phyloP scores from a whole-genome alignment of 2,888 invertebrate genomes.

The Amphipyra berbera region DNA sequence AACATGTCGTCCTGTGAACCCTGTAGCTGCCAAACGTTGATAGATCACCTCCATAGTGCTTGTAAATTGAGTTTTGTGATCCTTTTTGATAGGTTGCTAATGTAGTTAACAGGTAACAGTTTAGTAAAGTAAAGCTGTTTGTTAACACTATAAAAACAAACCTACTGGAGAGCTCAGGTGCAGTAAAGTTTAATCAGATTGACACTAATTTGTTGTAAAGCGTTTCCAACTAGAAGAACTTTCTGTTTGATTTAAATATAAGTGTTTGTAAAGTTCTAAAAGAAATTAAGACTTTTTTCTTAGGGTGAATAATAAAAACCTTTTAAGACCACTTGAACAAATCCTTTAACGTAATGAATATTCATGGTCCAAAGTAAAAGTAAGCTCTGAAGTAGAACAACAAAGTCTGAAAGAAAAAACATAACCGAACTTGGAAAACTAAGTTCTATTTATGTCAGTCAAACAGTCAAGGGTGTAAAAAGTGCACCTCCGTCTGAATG shows the following conservation, averaged over 20 bases:
- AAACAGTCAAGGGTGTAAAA: constrained; percentile 62
- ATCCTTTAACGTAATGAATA: constrained; percentile 45
- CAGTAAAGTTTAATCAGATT: constrained; percentile 37
- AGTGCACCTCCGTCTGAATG: constrained; percentile 66
- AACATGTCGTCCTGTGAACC: constrained; percentile 47
- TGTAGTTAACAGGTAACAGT: constrained; percentile 12
- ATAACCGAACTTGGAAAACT: constrained; percentile 40
- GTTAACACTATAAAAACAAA: constrained; percentile 26
- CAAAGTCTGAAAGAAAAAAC: neutral
- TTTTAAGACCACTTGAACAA: constrained; percentile 29
- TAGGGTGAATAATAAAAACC: constrained; percentile 35
- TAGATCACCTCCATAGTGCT: constrained; percentile 62
- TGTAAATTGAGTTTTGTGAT: constrained; percentile 36
- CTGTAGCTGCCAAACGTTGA: constrained; percentile 68
- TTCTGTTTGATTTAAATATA: constrained; percentile 39
- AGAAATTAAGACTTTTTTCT: constrained; percentile 45
- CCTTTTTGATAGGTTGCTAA: constrained; percentile 30
- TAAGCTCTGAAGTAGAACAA: constrained; percentile 6
- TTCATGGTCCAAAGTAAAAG: constrained; percentile 19
- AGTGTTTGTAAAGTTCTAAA: constrained; percentile 28
- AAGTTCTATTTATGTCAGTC: constrained; percentile 61
- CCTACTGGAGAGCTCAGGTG: constrained; percentile 10
- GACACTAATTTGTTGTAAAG: constrained; percentile 52
- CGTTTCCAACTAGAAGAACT: constrained; percentile 34
- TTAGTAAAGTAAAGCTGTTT: constrained; percentile 20